Evolutionary conservation across 2,113 vertebrate genomes (phyloP), one percentile per base, ranked within the genome.

Genomic region (Zingel zingel): DNA sequence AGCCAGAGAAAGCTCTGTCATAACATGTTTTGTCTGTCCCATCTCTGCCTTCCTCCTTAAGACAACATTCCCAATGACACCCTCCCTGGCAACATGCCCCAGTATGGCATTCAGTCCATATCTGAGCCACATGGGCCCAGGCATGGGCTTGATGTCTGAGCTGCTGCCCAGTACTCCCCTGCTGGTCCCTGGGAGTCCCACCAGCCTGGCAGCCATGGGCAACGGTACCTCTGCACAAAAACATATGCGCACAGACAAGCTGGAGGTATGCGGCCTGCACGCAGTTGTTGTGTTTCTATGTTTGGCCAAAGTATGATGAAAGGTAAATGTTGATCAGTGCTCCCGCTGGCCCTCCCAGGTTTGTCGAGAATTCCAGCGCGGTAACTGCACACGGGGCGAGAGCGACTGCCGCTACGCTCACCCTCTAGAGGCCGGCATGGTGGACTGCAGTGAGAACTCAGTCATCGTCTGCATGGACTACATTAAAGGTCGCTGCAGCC

Each of bases 381-480:
- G 98, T 70, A 99, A 98, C 89, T 99, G 98, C 94, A 99, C 97
- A 16, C 96, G 98, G 76, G 98, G 98, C n/a, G 98, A 99, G 94
- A 97, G 95, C 0, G 98, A 99, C 89, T 99, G 98, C 88, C 98
- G 98, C 93, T 99, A 99, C 51, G 98, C 98, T 89, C 98, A 99
- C 93, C 98, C 98, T 2, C 92, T 97, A 74, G 97, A 99, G 93
- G 95, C 96, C 9, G 96, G 96, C 84, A 98, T 99, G 98, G 98
- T 99, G 91, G 98, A 99, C 91, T 96, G 96, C 88, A 97, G 96
- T n/a, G 98, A 99, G 92, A 99, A 99, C 91, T 98, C 97, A 0
- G 98, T 99, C 90, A 99, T 98, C 15, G 96, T 99, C 87, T 99
- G 98, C 96, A 99, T 99, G 98, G 98, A 99, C 96, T 99, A 97